Evolutionary conservation across 2,797 vertebrate genomes (phyloP), one percentile per base, ranked within the genome.

Genomic region (Chloroceryle inda): DNA sequence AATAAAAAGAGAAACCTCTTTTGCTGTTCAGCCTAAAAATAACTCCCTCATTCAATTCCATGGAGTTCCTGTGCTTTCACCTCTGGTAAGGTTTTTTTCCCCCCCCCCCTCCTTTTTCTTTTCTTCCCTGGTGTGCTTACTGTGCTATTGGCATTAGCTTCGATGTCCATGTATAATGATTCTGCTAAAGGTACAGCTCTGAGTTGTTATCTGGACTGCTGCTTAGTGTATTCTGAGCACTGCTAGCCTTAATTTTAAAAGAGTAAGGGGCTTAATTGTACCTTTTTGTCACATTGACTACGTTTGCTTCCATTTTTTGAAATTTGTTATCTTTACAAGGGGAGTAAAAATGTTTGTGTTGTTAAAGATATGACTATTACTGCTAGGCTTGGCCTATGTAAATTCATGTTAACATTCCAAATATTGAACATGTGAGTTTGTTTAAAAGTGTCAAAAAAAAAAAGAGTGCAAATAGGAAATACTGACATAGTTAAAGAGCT

Each of bases 21-120:
- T 96, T 13, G 56, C 97, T 10, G 38, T 75, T 52, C 96, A 88
- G 58, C 95, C 95, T 69, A 96, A 94, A 91, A 96, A 92, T 84
- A 69, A 77, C 58, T 99, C 99, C 26, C 88, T 98, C 92, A 99
- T 99, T 96, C 94, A 96, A 31, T 99, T 99, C 92, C 96, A 98
- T 91, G 99, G 99, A 49, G 97, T 98, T 94, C 97, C 99, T 42
- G 98, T 98, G 66, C 99, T 99, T 88, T 98, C 98, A 37, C 99
- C 99, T 61, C 92, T 99, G 98, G 99, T 99, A 98, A 98, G 47
- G 37, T 19, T 12, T 35, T 75, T 49, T 16, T 67, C 47, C 68
- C 40, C 40, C 26, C 8, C 23, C 49, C 14, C 26, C 24, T 31
- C 3, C 5, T 47, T 49, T 38, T 20, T 7, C 7, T 58, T 63